Evolutionary conservation across 2,888 invertebrate genomes (phyloP), one percentile per base, ranked within the genome.

Genomic region (Euphydryas editha): DNA sequence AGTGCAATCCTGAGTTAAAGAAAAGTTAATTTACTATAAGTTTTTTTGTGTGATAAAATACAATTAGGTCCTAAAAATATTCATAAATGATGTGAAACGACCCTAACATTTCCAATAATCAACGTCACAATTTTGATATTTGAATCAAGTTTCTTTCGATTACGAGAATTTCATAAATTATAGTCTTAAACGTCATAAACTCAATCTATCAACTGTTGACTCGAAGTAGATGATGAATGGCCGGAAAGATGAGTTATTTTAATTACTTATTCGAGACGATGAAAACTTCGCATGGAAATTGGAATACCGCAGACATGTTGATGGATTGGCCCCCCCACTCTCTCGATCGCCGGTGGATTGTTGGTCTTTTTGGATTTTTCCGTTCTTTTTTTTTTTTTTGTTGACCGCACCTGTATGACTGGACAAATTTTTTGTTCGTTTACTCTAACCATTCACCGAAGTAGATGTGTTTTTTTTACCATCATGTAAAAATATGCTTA

Each of bases 311-410:
- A 72, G 83, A 79, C 84, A 77, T 67, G 78, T 75, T 87, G 87
- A 87, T 87, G 84, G 86, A 87, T 86, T 81, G 79, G 78, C 72
- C 66, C 73, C 66, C 73, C 80, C 82, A 84, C 83, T 82, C 77
- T 74, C 79, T 79, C 85, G 88, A 90, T 90, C 90, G 87, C 85
- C 85, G 86, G 87, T 85, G 72, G 73, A 73, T 78, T 54, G 54
- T 54, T 79, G 75, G 76, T 72, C 70, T 67, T 72, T 73, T 70
- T 60, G 42, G 58, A 68, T 61, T 65, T 49, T 8, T 57, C 7
- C 24, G 15, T 51, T n/a, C n/a, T n/a, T n/a, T 54, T 64, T 65
- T 30, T 30, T 30, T 30, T 54, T 64, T 65, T 21, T 18, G 47
- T 47, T 56, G 57, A 39, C 42, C 56, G 36, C 36, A 54, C 54